A percentile compares a stretch with the other conserved stretches of the same genome.
Evolutionary conservation across 92 coral and sea anemone genomes (phyloP).

Genomic region (Virgularia gustaviana): DNA sequence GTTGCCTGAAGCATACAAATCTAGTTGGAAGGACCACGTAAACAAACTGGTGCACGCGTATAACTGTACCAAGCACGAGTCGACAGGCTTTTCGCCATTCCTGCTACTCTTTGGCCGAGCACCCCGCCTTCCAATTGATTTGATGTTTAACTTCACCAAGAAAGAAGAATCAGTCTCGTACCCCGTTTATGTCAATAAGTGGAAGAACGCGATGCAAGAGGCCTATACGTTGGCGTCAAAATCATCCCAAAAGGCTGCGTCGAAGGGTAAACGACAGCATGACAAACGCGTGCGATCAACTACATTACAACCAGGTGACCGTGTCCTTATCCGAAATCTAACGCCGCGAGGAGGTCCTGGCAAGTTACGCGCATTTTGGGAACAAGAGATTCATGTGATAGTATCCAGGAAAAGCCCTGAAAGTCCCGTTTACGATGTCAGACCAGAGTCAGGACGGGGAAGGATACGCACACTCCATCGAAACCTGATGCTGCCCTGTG

Average conservation of each 20-base stretch:
- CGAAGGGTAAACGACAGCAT: not conserved
- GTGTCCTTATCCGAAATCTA: conserved; percentile 51
- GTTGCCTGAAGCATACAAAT: conserved; percentile 4
- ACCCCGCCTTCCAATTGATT: conserved; percentile 20
- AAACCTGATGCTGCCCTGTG: conserved; percentile 50
- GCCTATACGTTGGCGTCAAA: conserved; percentile 11
- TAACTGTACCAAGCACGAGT: conserved; percentile 19
- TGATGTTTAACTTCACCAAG: conserved; percentile 19
- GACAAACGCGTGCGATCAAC: conserved; percentile 43
- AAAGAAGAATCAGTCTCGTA: conserved; percentile 13
- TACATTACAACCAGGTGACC: conserved; percentile 50
- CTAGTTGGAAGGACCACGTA: conserved; percentile 11
- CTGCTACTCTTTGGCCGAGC: conserved; percentile 5
- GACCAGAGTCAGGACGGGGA: conserved; percentile 32
- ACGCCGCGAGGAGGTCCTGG: conserved; percentile 52
- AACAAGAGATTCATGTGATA: conserved; percentile 29
- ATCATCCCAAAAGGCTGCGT: not conserved
- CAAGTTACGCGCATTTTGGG: conserved; percentile 55
- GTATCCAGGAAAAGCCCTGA: too few species aligned
- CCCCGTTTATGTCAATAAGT: conserved; percentile 27
- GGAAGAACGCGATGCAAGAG: conserved; percentile 30
- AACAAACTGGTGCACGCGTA: conserved; percentile 3
- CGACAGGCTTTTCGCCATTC: conserved; percentile 10
- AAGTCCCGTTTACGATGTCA: not conserved
- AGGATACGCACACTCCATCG: conserved; percentile 41